Percentiles rank a stretch among this genome's conserved stretches.
Evolutionary conservation across 2,888 invertebrate genomes (phyloP).

Genomic region (Vesta saturnalis): DNA sequence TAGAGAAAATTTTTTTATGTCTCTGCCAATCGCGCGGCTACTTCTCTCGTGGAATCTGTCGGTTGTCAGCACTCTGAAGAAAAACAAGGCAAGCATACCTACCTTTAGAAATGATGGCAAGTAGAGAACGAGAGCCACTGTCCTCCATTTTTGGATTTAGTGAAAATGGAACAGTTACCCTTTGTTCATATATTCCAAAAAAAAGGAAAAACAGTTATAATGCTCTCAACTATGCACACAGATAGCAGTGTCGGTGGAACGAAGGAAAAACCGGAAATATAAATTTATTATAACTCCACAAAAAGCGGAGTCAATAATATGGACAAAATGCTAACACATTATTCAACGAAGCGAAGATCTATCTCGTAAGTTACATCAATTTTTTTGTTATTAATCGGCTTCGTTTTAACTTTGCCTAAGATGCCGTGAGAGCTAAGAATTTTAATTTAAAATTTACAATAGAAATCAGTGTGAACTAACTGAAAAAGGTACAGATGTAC

Average conservation of each 20-base stretch:
- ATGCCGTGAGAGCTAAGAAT: too few relatives aligned
- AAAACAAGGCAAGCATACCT: conserved; percentile 42
- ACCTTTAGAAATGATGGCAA: conserved; percentile 34
- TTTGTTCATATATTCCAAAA: conserved; percentile 41
- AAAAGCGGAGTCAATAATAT: too few relatives aligned
- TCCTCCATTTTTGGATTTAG: conserved; percentile 38
- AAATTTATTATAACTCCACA: conserved; percentile 40
- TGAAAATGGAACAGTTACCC: conserved; percentile 43
- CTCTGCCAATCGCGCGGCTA: background rate
- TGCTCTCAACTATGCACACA: conserved; percentile 44
- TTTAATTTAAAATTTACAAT: too few relatives aligned
- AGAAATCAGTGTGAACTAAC: too few relatives aligned
- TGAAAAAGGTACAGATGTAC: too few relatives aligned
- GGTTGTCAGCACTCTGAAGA: conserved; percentile 38
- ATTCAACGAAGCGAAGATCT: too few relatives aligned
- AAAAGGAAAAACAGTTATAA: conserved; percentile 45
- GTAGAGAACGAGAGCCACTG: conserved; percentile 22
- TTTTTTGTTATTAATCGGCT: too few relatives aligned
- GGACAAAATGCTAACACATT: too few relatives aligned
- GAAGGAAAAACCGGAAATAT: conserved; percentile 43
- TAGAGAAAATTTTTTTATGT: conserved; percentile 8
- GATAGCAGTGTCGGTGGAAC: conserved; percentile 27
- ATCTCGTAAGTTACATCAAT: too few relatives aligned
- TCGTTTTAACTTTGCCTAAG: too few relatives aligned
- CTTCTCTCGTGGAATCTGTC: conserved; percentile 19